Evolutionary conservation across 2,113 vertebrate genomes (phyloP).

Genomic region (Crocuta crocuta): DNA sequence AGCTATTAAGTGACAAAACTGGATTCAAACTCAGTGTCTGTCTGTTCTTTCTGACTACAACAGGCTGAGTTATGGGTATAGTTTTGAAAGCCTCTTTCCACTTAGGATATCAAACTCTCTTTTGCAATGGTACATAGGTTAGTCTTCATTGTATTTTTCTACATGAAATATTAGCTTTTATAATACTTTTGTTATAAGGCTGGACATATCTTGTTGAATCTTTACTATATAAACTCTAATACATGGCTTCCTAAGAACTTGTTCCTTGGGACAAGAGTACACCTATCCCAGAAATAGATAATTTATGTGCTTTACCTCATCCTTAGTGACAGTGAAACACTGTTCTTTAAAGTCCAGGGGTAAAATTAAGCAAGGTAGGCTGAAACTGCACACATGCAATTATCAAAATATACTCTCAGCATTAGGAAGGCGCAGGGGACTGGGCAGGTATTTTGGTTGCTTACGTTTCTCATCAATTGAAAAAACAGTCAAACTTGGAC

Average conservation of each 20-base stretch:
- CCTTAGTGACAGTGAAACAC: background rate
- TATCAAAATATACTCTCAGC: background rate
- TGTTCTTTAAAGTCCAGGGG: background rate
- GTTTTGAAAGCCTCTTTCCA: background rate
- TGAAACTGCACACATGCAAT: background rate
- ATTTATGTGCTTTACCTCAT: background rate
- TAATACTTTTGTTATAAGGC: background rate
- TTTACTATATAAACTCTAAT: background rate
- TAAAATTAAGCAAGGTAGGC: background rate
- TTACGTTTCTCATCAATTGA: constrained; percentile 23
- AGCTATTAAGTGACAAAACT: background rate
- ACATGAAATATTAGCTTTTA: background rate
- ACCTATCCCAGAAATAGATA: background rate
- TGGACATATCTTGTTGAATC: background rate
- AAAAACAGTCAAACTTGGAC: background rate
- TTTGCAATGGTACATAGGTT: background rate
- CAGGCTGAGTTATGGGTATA: background rate
- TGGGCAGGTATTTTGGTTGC: background rate
- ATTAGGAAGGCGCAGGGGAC: background rate
- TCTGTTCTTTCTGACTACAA: background rate
- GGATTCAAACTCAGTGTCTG: background rate
- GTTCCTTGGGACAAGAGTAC: background rate
- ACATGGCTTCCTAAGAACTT: background rate
- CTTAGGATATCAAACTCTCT: background rate
- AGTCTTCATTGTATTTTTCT: background rate